Base-by-base conservation (phyloP, 2,797 vertebrate species). In the Fistularia tabacaria region DNA sequence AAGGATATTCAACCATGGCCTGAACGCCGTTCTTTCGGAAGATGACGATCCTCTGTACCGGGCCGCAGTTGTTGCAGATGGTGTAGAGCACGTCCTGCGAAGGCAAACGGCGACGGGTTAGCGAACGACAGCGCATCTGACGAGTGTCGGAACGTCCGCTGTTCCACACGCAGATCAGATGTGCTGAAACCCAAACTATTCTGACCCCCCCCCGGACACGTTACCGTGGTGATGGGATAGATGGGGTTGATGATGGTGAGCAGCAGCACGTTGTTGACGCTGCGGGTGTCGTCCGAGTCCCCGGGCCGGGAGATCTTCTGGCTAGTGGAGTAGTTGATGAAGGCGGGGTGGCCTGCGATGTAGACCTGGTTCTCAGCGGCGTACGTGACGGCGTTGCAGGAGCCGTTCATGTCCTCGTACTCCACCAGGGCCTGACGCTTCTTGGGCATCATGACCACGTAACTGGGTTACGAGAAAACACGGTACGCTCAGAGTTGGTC, bases 1-100 rank as follows among this genome's bases (percentile, higher is more conserved):
- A 94, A 97, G 94, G 96, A 98, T 98, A 98, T 98, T 98, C 96
- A 48, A 98, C 94, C 96, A 98, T 98, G 53, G 96, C 93, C 80
- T 98, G 96, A 36, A 98, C 95, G 0, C 96, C 96, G 51, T 98
- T 98, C 85, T 98, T 98, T 65, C 95, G 88, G 87, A 98, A 98
- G 83, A 98, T 98, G 51, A 98, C 95, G 6, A 98, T 97, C 71
- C 96, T 91, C 86, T 98, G 95, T 7, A 98, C 96, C 0, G 95
- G 96, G 9, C 96, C 96, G 3, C 96, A 98, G 57, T 97, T 96
- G 73, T 98, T 98, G 80, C 95, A 97, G 77, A 98, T 96, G 11
- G 95, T 98, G 81, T 97, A 98, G 6, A 98, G 90, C 9, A 98
- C 95, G 52, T 98, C 95, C 95, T 97, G 77, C 12, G 58, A 59